These are phyloP conservation scores for Columba janthina DNA, from an alignment of 2,113 vertebrate species.

Conservation along the genomic window DNA sequence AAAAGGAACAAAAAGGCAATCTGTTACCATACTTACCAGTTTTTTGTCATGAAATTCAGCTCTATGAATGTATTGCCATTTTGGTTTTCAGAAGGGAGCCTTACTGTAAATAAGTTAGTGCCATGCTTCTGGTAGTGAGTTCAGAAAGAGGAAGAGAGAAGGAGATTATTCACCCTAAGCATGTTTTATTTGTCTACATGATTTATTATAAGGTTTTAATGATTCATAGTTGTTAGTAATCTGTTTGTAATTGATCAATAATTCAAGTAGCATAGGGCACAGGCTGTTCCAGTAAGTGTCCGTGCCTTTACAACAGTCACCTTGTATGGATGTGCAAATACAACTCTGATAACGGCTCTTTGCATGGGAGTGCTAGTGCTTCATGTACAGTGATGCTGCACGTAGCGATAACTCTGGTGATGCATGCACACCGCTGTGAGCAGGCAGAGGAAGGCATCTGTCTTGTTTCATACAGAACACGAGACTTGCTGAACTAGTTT, in stretches of 20 bases:
- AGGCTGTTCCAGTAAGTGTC: background rate
- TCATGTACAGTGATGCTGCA: background rate
- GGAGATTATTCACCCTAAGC: constrained; percentile 16
- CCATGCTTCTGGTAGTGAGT: background rate
- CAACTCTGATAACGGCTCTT: constrained; percentile 33
- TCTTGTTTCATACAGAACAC: background rate
- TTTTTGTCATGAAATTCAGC: background rate
- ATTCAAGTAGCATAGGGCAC: constrained; percentile 25
- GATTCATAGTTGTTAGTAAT: constrained; percentile 46
- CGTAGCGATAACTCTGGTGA: background rate
- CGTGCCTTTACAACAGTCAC: background rate
- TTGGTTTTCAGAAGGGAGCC: background rate
- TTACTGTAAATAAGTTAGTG: background rate
- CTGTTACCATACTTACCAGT: background rate
- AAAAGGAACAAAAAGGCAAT: background rate
- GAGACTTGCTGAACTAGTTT: background rate
- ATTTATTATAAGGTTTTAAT: constrained; percentile 40
- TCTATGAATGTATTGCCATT: background rate
- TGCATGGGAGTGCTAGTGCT: background rate
- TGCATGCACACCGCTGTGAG: background rate
- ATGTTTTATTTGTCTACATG: constrained; percentile 38
- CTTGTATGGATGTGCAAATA: constrained; percentile 37
- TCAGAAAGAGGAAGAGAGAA: background rate
- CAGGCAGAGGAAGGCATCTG: background rate
- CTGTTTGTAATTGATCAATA: constrained; percentile 58